Percentiles rank a stretch among this genome's conserved stretches.
These are phyloP conservation scores for Anguilla anguilla DNA, from an alignment of 2,797 vertebrate species.

Conservation along the genomic window DNA sequence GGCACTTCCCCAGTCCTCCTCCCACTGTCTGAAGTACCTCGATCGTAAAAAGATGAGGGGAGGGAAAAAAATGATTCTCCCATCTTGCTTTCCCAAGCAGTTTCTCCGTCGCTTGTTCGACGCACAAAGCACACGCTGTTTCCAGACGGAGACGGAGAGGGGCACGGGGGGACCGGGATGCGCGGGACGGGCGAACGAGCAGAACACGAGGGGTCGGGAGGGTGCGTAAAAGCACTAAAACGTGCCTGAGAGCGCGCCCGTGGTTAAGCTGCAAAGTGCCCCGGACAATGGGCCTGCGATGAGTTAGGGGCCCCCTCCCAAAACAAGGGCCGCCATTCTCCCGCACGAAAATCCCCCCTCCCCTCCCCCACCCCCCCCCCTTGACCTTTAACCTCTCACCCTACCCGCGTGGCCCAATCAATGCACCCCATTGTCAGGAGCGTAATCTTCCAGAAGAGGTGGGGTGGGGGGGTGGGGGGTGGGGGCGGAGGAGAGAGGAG, in stretches of 20 bases:
- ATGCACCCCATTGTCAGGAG: background rate
- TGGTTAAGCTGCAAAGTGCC: background rate
- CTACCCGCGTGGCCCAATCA: slow-evolving; percentile 13
- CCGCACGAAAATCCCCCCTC: background rate
- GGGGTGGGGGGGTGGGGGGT: background rate
- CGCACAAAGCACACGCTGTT: background rate
- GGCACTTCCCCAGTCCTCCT: background rate
- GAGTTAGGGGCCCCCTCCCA: background rate
- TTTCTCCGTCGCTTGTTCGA: background rate
- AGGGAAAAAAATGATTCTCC: background rate
- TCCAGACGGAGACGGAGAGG: background rate
- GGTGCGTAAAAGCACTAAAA: background rate
- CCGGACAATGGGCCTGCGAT: background rate
- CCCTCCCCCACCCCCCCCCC: background rate
- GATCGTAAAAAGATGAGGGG: background rate
- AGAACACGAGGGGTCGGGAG: background rate
- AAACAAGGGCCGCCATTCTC: slow-evolving; percentile 8
- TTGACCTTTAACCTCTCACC: background rate
- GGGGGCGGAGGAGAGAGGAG: background rate
- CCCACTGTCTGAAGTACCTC: background rate
- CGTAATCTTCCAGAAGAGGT: background rate
- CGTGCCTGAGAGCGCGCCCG: background rate
- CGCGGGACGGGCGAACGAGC: background rate
- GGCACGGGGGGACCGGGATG: background rate
- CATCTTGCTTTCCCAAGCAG: background rate